Base-by-base conservation (phyloP, 2,113 vertebrate genomes). In the Vicugna pacos region DNA sequence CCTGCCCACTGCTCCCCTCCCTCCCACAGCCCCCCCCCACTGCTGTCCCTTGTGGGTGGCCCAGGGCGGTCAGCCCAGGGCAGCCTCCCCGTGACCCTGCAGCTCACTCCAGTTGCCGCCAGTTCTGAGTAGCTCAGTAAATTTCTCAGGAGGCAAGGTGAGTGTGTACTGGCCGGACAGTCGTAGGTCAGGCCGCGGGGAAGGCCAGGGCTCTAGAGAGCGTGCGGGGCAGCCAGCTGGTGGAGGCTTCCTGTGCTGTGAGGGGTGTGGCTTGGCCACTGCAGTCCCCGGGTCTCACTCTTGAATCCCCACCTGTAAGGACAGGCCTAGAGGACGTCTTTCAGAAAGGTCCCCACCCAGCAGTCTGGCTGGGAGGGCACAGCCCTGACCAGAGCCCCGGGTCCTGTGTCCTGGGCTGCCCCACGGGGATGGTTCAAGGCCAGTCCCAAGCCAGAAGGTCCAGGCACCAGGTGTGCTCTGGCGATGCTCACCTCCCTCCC, bases 121-220 rank as follows among this genome's bases (percentile, higher is more conserved):
- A 73, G 87, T 65, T 50, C 38, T 3, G 0, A 7, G 19, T 64
- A 3, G 10, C 28, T 32, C 22, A 24, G 46, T n/a, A 38, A 56
- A 32, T 62, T 48, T n/a, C 72, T 26, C 10, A 0, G 1, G 24
- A 64, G 28, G 52, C 22, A 69, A 14, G 80, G 84, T n/a, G 72
- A 12, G 0, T 10, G 46, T 20, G 5, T 9, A 5, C 69, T 10
- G 10, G 13, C 22, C 79, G 30, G n/a, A 11, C 0, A 3, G n/a
- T 52, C 50, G 12, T 4, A 30, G 65, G 82, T 52, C 62, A 10
- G 64, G 30, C 8, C 9, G 0, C 9, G 11, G 54, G 54, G 56
- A 7, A 9, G 9, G 20, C 20, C 32, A 3, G 72, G 60, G 28
- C 46, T 20, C 24, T 2, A 0, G 30, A 48, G 56, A 73, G 12